These are phyloP conservation scores for Hipposideros armiger DNA, from an alignment of 2,113 vertebrate species.

Conservation along the genomic window DNA sequence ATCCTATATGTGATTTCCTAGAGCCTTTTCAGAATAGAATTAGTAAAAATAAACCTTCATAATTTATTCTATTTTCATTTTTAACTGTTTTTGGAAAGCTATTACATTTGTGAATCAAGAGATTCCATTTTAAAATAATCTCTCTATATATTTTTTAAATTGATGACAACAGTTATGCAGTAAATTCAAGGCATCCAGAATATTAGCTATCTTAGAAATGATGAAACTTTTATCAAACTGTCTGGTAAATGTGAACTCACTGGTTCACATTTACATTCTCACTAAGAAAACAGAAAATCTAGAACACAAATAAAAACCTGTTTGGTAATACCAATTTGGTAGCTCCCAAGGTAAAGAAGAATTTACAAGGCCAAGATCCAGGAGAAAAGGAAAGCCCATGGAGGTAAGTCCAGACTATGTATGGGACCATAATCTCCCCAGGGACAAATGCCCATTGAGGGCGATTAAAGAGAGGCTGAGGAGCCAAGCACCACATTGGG, in stretches of 20 bases:
- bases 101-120: background rate
- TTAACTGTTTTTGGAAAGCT: conserved; percentile 12
- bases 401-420: background rate
- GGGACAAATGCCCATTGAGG: background rate
- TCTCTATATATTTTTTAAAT: background rate
- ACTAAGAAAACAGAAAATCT: background rate
- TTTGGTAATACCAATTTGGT: background rate
- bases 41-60: background rate
- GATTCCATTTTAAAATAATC: background rate
- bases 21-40: background rate
- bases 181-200: background rate
- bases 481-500: background rate
- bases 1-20: background rate
- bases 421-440: background rate
- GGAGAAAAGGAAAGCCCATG: background rate
- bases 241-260: background rate
- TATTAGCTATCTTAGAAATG: background rate
- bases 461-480: background rate
- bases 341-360: background rate
- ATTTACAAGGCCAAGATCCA: background rate
- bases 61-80: background rate
- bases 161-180: background rate
- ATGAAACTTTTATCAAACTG: background rate
- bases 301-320: background rate
- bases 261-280: background rate